These are phyloP conservation scores for Calephelis virginiensis DNA, from an alignment of 1,140 invertebrate species.

Conservation along the genomic window DNA sequence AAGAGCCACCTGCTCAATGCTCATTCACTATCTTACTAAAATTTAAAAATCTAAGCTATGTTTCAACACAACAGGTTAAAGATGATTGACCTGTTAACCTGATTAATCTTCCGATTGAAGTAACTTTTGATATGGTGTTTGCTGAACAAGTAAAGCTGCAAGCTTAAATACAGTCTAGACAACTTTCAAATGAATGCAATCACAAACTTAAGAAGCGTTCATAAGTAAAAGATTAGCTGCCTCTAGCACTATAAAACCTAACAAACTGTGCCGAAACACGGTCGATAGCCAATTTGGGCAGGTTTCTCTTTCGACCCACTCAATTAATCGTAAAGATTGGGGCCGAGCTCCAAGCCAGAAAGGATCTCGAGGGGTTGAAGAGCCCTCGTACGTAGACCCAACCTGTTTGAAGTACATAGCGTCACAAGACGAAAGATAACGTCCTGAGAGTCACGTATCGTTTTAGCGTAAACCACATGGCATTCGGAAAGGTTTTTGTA, in stretches of 20 bases:
- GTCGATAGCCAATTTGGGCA: conserved; percentile 28
- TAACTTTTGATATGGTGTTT: no score
- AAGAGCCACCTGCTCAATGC: no score
- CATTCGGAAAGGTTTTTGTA: not conserved
- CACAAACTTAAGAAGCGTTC: no score
- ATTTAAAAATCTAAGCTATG: no score
- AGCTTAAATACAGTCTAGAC: no score
- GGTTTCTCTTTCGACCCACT: conserved; percentile 23
- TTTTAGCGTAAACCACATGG: conserved; percentile 16
- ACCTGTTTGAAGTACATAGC: conserved; percentile 20
- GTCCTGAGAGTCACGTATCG: conserved; percentile 9
- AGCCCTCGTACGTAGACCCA: conserved; percentile 14
- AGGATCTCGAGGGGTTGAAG: conserved; percentile 25
- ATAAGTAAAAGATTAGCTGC: not conserved
- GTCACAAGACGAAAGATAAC: conserved; percentile 17
- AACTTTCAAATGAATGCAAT: no score
- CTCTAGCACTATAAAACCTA: conserved; percentile 11
- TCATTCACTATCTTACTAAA: no score
- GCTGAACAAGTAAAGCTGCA: no score
- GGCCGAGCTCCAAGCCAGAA: conserved; percentile 20
- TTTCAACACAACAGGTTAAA: no score
- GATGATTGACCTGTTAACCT: no score
- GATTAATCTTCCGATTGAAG: no score
- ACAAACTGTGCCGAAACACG: conserved; percentile 3
- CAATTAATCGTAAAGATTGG: conserved; percentile 31